phyloP scores from a whole-genome alignment of 2,888 invertebrate genomes.

The Ormyrus labotus region DNA sequence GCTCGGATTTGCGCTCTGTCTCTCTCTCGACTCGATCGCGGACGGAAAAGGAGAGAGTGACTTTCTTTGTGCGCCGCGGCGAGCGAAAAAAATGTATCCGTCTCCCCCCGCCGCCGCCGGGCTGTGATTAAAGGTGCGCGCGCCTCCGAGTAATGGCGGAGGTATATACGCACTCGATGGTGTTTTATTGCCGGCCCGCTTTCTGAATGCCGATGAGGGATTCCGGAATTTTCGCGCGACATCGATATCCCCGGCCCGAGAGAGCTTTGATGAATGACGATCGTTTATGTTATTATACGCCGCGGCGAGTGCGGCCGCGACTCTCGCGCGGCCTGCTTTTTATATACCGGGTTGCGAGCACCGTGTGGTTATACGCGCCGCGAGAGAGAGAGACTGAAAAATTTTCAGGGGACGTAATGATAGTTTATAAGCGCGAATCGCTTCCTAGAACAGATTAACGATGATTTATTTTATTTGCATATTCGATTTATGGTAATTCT shows the following conservation, averaged over 20 bases:
- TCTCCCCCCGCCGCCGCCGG: background rate
- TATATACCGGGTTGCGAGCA: no score
- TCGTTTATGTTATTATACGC: constrained; percentile 42
- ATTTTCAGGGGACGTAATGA: constrained; percentile 13
- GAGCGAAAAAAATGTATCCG: constrained; percentile 1
- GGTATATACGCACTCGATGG: background rate
- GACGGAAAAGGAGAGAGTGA: no score
- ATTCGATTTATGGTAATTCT: constrained; percentile 39
- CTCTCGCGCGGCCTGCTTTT: no score
- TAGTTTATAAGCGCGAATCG: background rate
- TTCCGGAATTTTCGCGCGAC: constrained; percentile 30
- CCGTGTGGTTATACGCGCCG: background rate
- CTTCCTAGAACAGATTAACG: constrained; percentile 45
- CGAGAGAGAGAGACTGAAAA: background rate
- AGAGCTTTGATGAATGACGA: constrained; percentile 40
- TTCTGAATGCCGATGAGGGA: constrained; percentile 42
- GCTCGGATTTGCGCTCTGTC: background rate
- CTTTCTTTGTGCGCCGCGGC: background rate
- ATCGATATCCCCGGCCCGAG: background rate
- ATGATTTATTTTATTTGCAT: constrained; percentile 54
- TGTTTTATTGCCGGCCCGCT: constrained; percentile 7
- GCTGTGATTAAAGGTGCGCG: constrained; percentile 27
- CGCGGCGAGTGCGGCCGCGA: no score
- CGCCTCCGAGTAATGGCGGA: constrained; percentile 36
- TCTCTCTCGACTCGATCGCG: no score